Base-by-base conservation (phyloP, 2,797 vertebrate genomes). In the Holocentrus rufus region DNA sequence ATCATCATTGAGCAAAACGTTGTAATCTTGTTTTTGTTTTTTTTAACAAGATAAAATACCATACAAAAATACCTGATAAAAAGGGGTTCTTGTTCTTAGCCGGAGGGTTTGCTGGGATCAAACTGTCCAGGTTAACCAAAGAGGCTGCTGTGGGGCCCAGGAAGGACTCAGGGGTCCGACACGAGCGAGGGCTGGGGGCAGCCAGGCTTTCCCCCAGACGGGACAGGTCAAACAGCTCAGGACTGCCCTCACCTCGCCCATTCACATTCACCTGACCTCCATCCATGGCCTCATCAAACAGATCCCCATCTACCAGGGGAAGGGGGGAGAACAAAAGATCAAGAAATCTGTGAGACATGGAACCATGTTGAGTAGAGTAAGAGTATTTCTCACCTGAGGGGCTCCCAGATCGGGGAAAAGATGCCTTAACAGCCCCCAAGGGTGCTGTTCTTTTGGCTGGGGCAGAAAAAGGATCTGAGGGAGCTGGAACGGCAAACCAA, bases 1-100 rank as follows among this genome's bases (percentile, higher is more conserved):
- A 15, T 5, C 44, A 15, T 46, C 4, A 46, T 1, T 46, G 44
- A 17, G 44, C 15, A 5, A 13, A 11, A 44, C 14, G 5, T 7
- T 46, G 44, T 46, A 46, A 17, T 5, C 44, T 46, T 42, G 39
- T 13, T 15, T 42, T 34, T 15, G 4, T 42, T 39, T 39, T 39
- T 8, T 39, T 39, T 42, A 27, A 46, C 15, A 46, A 46, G 53
- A 49, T 20, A 57, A 20, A 23, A 9, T 44, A 42, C 10, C 58
- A 61, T 34, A 14, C 5, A n/a, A 2, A 44, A 13, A 53, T 90
- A 92, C 92, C 89, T 89, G 90, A 78, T 65, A 98, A 87, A 88
- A 99, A 98, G 22, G 97, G 98, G 89, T 98, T 99, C 72, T 92
- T 92, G 49, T 89, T 93, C 87, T 95, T 97, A 62, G 92, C 71